Evolutionary conservation across 2,797 vertebrate genomes (phyloP).

Genomic region (Myotis findleyi): DNA sequence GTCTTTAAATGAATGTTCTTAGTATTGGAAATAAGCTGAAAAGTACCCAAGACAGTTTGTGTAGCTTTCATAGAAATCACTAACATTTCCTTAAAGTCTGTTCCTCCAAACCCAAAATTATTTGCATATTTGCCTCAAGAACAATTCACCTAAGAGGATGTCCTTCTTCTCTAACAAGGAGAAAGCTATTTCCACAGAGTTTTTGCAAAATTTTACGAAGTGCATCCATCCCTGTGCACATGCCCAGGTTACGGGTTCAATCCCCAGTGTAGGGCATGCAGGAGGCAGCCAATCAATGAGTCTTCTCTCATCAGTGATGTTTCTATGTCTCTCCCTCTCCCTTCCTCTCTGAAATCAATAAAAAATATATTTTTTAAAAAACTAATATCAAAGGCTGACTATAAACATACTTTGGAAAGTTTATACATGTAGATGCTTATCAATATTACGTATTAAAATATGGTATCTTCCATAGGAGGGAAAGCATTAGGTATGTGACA

Average conservation of each 20-base stretch:
- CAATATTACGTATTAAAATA: not conserved
- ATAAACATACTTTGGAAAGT: not conserved
- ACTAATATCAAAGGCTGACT: not conserved
- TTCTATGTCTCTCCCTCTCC: no score
- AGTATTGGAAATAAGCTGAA: not conserved
- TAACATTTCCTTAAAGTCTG: not conserved
- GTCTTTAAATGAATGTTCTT: not conserved
- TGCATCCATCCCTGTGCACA: not conserved
- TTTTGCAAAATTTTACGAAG: not conserved
- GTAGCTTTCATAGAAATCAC: not conserved
- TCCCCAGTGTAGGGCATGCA: no score
- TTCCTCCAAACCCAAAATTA: not conserved
- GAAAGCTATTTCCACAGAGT: not conserved
- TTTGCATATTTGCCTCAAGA: constrained; percentile 10
- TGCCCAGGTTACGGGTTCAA: no score
- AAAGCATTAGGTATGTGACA: not conserved
- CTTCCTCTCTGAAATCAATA: no score
- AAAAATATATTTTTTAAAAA: no score
- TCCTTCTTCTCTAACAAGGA: not conserved
- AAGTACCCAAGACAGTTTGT: not conserved
- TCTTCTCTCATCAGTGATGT: no score
- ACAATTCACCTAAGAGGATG: not conserved
- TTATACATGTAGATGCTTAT: not conserved
- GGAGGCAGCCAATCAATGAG: no score
- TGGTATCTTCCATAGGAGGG: not conserved